These are phyloP conservation scores for Ophion ventricosus DNA, from an alignment of 2,888 invertebrate species.

Conservation along the genomic window DNA sequence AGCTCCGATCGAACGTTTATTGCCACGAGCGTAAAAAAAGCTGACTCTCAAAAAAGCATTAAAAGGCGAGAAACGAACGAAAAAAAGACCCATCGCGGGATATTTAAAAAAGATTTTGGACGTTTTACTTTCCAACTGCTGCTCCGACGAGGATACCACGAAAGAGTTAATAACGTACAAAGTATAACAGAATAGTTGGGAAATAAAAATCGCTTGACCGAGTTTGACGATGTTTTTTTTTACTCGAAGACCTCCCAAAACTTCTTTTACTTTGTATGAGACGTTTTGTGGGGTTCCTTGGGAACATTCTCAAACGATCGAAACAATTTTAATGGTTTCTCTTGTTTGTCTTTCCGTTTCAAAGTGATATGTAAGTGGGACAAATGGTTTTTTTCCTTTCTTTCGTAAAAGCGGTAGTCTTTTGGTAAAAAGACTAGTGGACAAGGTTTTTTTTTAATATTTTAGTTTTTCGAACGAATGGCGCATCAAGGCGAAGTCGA, in stretches of 20 bases:
- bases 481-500: not conserved
- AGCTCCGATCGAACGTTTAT: conserved; percentile 65
- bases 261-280: conserved; percentile 21
- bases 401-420: not conserved
- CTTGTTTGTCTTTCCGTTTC: not conserved
- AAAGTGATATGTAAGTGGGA: too few relatives aligned
- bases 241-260: conserved; percentile 2
- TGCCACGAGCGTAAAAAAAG: conserved; percentile 50
- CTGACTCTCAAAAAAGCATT: conserved; percentile 62
- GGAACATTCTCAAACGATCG: not conserved
- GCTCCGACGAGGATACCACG: not conserved
- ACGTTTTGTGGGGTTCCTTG: not conserved
- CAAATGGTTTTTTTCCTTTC: not conserved
- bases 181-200: not conserved
- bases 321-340: not conserved
- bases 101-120: conserved; percentile 18
- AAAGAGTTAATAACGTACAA: conserved; percentile 18
- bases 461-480: not conserved
- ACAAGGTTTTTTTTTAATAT: not conserved
- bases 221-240: not conserved
- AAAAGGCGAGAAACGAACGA: conserved; percentile 25
- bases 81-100: not conserved
- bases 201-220: conserved; percentile 26
- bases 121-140: not conserved
- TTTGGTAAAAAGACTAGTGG: not conserved